Conservation (phyloP, 2,888 invertebrate species). For the Chrysodeixis includens region DNA sequence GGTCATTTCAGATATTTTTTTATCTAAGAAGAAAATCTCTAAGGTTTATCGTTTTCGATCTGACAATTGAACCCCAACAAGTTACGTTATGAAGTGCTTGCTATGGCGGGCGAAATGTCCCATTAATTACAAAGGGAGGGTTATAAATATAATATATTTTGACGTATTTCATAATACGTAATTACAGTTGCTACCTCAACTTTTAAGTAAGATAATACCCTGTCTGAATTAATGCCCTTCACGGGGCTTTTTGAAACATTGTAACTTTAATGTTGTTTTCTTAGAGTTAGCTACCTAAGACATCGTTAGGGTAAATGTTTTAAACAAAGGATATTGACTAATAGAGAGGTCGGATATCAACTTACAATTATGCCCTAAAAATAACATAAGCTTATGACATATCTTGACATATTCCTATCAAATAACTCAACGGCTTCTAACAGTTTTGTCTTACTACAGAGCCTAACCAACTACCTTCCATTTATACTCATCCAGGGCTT, state of each 20-base stretch:
- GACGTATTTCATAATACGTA: constrained; percentile 48
- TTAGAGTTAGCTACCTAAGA: constrained; percentile 42
- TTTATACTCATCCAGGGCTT: too few species aligned
- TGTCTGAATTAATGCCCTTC: constrained; percentile 59
- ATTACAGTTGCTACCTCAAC: constrained; percentile 57
- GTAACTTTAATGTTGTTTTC: constrained; percentile 65
- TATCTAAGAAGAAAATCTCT: not conserved
- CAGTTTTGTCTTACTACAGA: too few species aligned
- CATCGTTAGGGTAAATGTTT: constrained; percentile 27
- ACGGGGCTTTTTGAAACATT: constrained; percentile 61
- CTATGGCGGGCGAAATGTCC: constrained; percentile 5
- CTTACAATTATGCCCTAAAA: not conserved
- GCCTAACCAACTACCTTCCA: too few species aligned
- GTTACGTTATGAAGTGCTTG: not conserved
- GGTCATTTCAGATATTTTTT: too few species aligned
- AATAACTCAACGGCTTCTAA: too few species aligned
- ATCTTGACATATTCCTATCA: too few species aligned
- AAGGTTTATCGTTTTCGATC: not conserved
- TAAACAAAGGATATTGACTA: constrained; percentile 18
- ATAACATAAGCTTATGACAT: too few species aligned
- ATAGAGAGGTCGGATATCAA: not conserved
- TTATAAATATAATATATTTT: constrained; percentile 42
- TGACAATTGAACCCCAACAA: not conserved
- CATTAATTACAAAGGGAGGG: constrained; percentile 7
- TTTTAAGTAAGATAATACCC: constrained; percentile 62